Evolutionary conservation across 37 sponge, comb jelly and placozoan genomes (phyloP).

Genomic region (Beroe ovata): DNA sequence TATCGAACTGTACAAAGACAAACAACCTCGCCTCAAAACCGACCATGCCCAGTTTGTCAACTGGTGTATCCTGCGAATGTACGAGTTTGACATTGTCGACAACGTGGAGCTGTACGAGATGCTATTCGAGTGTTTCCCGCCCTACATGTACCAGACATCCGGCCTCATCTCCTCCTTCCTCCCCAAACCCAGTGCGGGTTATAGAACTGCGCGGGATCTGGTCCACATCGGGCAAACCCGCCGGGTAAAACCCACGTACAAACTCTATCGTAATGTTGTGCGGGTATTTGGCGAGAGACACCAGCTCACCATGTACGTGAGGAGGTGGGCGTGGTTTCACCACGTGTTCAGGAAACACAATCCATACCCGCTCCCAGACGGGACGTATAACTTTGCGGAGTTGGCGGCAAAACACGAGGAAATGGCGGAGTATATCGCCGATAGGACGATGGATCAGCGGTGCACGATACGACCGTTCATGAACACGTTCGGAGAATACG

Average conservation of each 20-base stretch:
- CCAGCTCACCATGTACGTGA: neutral
- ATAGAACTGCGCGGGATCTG: neutral
- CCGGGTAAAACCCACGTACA: conserved; percentile 22
- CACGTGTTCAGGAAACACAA: conserved; percentile 1
- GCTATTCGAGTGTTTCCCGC: conserved; percentile 26
- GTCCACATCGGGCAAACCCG: neutral
- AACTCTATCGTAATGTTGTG: conserved; percentile 33
- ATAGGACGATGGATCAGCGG: conserved; percentile 49
- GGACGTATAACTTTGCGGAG: conserved; percentile 9
- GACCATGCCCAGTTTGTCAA: conserved; percentile 67
- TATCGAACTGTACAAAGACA: conserved; percentile 45
- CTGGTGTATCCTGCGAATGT: conserved; percentile 61
- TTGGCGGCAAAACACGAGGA: conserved; percentile 38
- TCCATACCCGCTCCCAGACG: conserved; percentile 47
- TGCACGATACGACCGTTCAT: neutral
- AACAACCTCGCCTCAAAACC: conserved; percentile 7
- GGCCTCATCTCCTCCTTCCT: conserved; percentile 1
- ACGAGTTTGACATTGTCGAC: conserved; percentile 49
- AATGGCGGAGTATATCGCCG: conserved; percentile 57
- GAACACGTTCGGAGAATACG: neutral
- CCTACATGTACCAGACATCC: conserved; percentile 39
- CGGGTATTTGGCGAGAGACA: conserved; percentile 48
- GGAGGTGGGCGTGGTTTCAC: conserved; percentile 44
- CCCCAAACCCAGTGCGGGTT: conserved; percentile 37
- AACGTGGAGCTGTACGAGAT: conserved; percentile 44